phyloP scores from a whole-genome alignment of 1,140 invertebrate genomes.

The Maniola jurtina region DNA sequence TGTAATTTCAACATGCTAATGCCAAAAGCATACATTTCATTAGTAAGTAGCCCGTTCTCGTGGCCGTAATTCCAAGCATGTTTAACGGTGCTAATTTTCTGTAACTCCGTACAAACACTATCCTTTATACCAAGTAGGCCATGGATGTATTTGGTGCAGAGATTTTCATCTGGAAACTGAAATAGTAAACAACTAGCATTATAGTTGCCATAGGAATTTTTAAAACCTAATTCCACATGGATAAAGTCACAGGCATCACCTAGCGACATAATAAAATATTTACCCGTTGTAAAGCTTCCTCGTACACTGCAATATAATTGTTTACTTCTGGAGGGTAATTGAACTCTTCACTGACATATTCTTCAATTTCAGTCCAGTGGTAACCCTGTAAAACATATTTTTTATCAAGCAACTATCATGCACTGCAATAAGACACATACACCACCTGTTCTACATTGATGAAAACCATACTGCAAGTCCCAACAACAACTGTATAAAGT shows the following conservation, averaged over 20 bases:
- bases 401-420: background rate
- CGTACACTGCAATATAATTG: slow-evolving; percentile 56
- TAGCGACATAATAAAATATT: too few species aligned
- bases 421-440: too few species aligned
- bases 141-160: slow-evolving; percentile 65
- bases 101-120: slow-evolving; percentile 49
- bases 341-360: slow-evolving; percentile 51
- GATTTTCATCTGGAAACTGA: slow-evolving; percentile 64
- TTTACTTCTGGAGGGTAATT: slow-evolving; percentile 51
- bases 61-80: slow-evolving; percentile 61
- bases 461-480: too few species aligned
- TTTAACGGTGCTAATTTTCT: slow-evolving; percentile 60
- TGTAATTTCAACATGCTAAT: slow-evolving; percentile 59
- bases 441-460: too few species aligned
- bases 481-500: too few species aligned
- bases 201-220: too few species aligned
- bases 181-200: slow-evolving; percentile 22
- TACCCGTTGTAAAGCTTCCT: slow-evolving; percentile 64
- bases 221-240: too few species aligned
- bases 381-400: slow-evolving; percentile 50
- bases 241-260: too few species aligned
- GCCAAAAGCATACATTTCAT: slow-evolving; percentile 69
- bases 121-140: slow-evolving; percentile 51
- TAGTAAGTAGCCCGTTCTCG: slow-evolving; percentile 55
- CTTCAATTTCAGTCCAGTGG: slow-evolving; percentile 66